phyloP scores from a whole-genome alignment of 2,888 invertebrate genomes.

The Schizaphis graminum region DNA sequence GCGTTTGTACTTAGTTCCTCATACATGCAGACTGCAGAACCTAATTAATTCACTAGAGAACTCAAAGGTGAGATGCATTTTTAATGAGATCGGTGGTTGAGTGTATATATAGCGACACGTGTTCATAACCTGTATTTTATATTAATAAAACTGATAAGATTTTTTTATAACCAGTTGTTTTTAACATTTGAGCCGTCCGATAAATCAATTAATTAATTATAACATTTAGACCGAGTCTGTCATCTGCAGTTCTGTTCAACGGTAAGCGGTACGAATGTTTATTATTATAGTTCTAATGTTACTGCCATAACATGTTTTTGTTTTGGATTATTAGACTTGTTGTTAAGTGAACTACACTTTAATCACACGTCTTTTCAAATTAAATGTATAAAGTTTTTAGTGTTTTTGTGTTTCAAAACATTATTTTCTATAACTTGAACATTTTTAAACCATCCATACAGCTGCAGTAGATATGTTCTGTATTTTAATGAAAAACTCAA shows the following conservation, averaged over 20 bases:
- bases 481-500: neutral
- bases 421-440: neutral
- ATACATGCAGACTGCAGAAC: neutral
- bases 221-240: neutral
- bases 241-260: neutral
- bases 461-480: neutral
- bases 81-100: neutral
- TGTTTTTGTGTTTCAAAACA: neutral
- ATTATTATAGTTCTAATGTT: neutral
- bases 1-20: neutral
- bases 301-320: neutral
- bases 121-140: neutral
- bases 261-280: neutral
- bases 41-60: neutral
- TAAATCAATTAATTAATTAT: neutral
- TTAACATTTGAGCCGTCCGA: neutral
- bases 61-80: neutral
- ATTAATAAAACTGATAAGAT: neutral
- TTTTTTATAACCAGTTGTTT: neutral
- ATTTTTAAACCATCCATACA: neutral
- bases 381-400: neutral
- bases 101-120: neutral
- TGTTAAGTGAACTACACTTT: neutral
- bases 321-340: neutral
- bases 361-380: neutral